Evolutionary conservation across 2,797 vertebrate genomes (phyloP).

Genomic region (Ceyx erithaca): DNA sequence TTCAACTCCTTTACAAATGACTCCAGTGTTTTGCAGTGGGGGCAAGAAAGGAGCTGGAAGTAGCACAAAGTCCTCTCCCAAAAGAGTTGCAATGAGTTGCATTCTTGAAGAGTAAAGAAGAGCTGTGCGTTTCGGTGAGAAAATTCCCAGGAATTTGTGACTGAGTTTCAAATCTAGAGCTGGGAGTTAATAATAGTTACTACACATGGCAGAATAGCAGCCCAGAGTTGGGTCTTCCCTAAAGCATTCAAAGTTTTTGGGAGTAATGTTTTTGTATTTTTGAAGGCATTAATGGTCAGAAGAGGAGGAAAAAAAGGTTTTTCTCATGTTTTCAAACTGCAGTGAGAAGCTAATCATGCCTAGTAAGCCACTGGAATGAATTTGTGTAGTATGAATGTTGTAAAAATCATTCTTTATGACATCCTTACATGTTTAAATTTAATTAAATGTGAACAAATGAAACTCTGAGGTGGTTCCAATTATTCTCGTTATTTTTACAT

Average conservation of each 20-base stretch:
- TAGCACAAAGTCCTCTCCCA: rapidly evolving
- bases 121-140: too few species aligned
- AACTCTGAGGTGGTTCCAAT: not conserved
- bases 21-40: rapidly evolving
- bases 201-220: too few species aligned
- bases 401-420: not conserved
- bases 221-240: rapidly evolving
- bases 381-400: not conserved
- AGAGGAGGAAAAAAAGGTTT: not conserved
- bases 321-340: rapidly evolving
- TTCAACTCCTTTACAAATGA: rapidly evolving
- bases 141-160: not conserved
- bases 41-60: too few species aligned
- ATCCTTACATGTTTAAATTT: not conserved
- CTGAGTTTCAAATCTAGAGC: not conserved
- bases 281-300: not conserved
- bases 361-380: not conserved
- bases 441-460: not conserved
- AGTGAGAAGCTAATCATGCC: not conserved
- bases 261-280: not conserved
- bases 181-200: not conserved
- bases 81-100: too few species aligned
- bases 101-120: rapidly evolving
- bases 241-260: not conserved
- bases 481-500: not conserved